Evolutionary conservation across 1,140 invertebrate species (phyloP).

Genomic region (Globodera ellingtonae): DNA sequence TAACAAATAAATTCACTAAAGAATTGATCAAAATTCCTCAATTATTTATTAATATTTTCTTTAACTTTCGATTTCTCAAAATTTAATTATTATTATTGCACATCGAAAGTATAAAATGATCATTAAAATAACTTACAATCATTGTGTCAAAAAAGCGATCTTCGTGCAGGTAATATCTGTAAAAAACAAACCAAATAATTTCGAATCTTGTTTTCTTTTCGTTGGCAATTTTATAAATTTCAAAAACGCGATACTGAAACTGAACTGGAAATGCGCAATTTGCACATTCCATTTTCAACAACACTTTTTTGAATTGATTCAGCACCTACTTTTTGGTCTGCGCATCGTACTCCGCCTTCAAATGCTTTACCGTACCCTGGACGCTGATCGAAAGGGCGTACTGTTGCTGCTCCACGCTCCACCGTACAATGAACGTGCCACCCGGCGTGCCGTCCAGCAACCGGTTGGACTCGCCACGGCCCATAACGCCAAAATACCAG

Average conservation of each 20-base stretch:
- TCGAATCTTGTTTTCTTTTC: no score
- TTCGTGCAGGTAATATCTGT: slow-evolving; percentile 43
- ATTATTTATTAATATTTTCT: no score
- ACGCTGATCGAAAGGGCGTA: slow-evolving; percentile 33
- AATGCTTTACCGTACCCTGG: slow-evolving; percentile 33
- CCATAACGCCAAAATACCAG: slow-evolving; percentile 67
- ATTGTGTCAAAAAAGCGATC: slow-evolving; percentile 35
- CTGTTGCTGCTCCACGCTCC: slow-evolving; percentile 57
- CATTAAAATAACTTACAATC: slow-evolving; percentile 29
- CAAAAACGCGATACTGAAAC: no score
- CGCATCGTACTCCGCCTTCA: slow-evolving; percentile 38
- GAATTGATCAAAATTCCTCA: no score
- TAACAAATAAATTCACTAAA: no score
- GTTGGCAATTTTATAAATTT: no score
- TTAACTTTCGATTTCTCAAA: no score
- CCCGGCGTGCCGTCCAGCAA: slow-evolving; percentile 60
- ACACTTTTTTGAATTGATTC: neutral
- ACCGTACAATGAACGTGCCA: slow-evolving; percentile 66
- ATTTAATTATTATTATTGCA: no score
- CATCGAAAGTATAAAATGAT: neutral
- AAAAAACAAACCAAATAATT: neutral
- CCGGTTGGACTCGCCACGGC: slow-evolving; percentile 60
- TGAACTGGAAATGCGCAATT: no score
- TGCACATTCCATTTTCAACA: neutral
- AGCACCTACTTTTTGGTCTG: neutral